Evolutionary conservation across 30 jellyfish, hydroid and myxozoan genomes (phyloP).

Genomic region (Hydractinia echinata): DNA sequence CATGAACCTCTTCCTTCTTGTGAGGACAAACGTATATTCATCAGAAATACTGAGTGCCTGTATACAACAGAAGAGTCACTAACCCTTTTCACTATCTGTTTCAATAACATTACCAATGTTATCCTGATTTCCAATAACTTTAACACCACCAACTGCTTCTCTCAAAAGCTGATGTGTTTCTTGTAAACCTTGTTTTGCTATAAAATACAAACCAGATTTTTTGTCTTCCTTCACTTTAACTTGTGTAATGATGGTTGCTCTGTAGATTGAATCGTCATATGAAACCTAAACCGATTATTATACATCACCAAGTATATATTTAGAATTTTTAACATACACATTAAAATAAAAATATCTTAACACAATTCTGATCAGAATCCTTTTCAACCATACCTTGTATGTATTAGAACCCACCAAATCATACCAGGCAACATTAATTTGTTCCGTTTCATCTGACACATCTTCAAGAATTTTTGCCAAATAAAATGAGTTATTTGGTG

Average conservation of each 20-base stretch:
- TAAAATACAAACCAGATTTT: not conserved
- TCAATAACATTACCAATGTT: too few species aligned
- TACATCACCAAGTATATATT: too few species aligned
- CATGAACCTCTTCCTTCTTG: too few species aligned
- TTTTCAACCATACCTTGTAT: constrained; percentile 25
- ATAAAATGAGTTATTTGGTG: constrained; percentile 42
- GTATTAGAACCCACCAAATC: constrained; percentile 26
- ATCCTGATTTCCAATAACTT: too few species aligned
- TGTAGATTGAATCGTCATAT: constrained; percentile 7
- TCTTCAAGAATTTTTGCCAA: constrained; percentile 58
- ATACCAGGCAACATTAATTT: constrained; percentile 53
- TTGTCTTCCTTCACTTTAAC: not conserved
- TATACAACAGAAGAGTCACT: too few species aligned
- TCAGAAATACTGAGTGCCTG: too few species aligned
- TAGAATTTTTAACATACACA: not conserved
- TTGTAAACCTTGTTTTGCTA: too few species aligned
- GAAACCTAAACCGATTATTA: not conserved
- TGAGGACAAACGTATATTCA: too few species aligned
- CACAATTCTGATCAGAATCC: not conserved
- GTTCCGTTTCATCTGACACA: constrained; percentile 43
- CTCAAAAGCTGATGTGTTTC: too few species aligned
- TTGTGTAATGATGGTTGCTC: not conserved
- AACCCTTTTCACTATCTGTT: too few species aligned
- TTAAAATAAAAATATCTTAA: not conserved
- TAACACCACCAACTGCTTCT: too few species aligned